phyloP scores from a whole-genome alignment of 1,140 invertebrate genomes.

The Diachasmimorpha longicaudata region DNA sequence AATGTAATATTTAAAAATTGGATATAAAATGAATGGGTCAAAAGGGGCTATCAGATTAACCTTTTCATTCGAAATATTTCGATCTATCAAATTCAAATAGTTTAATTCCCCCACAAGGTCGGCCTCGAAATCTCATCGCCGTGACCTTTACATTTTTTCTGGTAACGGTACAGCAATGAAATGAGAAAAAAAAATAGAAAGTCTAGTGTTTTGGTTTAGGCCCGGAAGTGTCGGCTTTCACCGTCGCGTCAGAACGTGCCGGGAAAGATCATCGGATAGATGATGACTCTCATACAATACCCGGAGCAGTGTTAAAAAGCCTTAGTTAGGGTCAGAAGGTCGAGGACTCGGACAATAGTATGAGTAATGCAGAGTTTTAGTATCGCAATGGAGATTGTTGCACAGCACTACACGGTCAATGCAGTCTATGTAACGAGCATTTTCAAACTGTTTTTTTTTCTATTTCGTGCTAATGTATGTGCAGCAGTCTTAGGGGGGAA shows the following conservation, averaged over 20 bases:
- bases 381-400: constrained; percentile 2
- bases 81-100: too few species aligned
- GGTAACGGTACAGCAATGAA: background rate
- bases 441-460: background rate
- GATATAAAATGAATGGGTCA: too few species aligned
- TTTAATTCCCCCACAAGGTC: background rate
- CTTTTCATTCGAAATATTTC: too few species aligned
- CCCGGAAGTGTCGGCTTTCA: constrained; percentile 24
- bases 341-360: constrained; percentile 15
- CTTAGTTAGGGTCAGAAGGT: constrained; percentile 23
- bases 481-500: background rate
- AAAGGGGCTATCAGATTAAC: too few species aligned
- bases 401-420: constrained; percentile 22
- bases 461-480: background rate
- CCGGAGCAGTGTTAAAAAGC: background rate
- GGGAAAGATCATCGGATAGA: background rate
- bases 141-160: background rate
- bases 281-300: background rate
- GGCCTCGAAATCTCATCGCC: background rate
- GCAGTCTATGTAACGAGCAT: background rate
- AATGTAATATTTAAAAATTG: too few species aligned
- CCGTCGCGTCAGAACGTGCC: background rate
- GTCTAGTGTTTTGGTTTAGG: constrained; percentile 19
- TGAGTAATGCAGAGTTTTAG: background rate
- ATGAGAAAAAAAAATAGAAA: constrained; percentile 21